phyloP scores from a whole-genome alignment of 2,113 vertebrate genomes.

The Neomonachus schauinslandi region DNA sequence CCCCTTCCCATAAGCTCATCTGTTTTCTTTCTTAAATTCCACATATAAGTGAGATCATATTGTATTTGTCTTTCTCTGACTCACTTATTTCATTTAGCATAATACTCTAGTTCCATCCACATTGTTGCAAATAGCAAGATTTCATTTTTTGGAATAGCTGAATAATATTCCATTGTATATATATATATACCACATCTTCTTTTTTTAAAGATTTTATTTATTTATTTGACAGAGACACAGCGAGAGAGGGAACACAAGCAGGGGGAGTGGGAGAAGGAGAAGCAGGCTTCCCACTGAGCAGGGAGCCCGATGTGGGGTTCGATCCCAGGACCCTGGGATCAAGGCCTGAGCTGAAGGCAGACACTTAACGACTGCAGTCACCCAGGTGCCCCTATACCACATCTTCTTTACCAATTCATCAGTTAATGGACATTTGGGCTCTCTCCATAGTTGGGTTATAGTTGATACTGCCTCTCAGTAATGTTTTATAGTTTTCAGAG shows the following conservation, averaged over 20 bases:
- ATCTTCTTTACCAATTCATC: neutral
- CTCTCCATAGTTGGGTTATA: neutral
- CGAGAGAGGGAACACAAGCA: no score
- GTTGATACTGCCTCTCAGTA: neutral
- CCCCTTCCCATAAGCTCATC: neutral
- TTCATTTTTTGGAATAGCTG: neutral
- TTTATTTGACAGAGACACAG: no score
- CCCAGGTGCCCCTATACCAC: neutral
- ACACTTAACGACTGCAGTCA: no score
- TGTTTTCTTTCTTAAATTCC: neutral
- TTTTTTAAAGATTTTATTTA: neutral
- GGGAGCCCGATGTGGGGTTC: no score
- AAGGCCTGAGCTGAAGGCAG: no score
- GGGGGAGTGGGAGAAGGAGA: no score
- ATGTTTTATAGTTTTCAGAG: neutral
- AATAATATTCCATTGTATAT: neutral
- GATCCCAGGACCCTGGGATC: no score
- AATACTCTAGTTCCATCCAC: neutral
- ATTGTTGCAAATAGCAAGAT: neutral
- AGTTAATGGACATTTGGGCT: neutral
- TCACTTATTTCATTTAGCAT: neutral
- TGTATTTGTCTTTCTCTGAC: neutral
- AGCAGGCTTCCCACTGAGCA: no score
- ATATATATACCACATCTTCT: neutral
- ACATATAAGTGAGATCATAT: neutral